Evolutionary conservation across 2,888 invertebrate genomes (phyloP).

Genomic region (Mayetiola destructor): DNA sequence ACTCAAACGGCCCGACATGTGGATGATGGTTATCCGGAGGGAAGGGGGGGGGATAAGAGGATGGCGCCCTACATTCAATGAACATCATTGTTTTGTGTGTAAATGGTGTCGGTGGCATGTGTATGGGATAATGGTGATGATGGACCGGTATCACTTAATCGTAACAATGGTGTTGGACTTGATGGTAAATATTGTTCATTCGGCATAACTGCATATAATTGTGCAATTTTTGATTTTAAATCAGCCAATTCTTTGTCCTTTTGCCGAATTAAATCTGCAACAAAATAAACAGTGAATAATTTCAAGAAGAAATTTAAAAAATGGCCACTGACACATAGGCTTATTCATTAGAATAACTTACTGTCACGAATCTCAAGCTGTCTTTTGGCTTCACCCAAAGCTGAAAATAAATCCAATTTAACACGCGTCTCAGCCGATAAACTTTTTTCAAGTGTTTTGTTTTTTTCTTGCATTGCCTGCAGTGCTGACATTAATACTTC

Average conservation of each 20-base stretch:
- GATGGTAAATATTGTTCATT: conserved; percentile 44
- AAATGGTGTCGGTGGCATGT: conserved; percentile 22
- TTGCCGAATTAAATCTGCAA: conserved; percentile 57
- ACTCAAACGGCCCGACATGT: no score
- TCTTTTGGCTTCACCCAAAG: conserved; percentile 87
- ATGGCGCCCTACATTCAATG: no score
- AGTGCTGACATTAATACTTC: conserved; percentile 69
- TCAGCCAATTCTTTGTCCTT: conserved; percentile 87
- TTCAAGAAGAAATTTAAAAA: neutral
- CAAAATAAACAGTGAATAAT: neutral
- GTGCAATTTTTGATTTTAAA: conserved; percentile 78
- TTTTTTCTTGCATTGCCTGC: conserved; percentile 76
- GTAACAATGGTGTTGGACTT: conserved; percentile 43
- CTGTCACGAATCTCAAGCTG: conserved; percentile 76
- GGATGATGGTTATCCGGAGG: no score
- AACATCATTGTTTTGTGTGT: neutral
- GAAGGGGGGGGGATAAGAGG: no score
- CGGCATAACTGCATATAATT: conserved; percentile 80
- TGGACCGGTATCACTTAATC: conserved; percentile 39
- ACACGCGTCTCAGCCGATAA: conserved; percentile 93
- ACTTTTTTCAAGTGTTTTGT: conserved; percentile 80
- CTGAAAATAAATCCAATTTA: conserved; percentile 94
- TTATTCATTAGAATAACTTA: conserved; percentile 35
- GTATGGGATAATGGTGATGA: conserved; percentile 35
- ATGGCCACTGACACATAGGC: neutral